Conservation (phyloP, 2,888 invertebrate genomes). For the Cryptosula pallasiana region DNA sequence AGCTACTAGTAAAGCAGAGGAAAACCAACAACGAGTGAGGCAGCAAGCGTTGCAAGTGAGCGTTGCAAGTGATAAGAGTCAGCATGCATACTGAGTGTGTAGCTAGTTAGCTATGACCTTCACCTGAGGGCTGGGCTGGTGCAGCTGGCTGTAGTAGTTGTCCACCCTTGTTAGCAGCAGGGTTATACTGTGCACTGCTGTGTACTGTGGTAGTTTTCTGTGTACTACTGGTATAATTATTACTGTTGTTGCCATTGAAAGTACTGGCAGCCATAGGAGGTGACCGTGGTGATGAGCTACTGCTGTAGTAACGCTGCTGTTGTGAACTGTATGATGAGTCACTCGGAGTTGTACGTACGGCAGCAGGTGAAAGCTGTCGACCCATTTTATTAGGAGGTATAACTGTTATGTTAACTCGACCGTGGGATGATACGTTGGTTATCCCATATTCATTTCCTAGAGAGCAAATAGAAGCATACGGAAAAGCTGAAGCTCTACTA, state of each 20-base stretch:
- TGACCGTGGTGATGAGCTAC: constrained; percentile 1
- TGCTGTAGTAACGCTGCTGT: neutral
- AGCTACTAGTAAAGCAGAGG: neutral
- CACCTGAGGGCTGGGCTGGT: neutral
- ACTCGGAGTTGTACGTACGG: neutral
- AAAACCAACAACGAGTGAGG: neutral
- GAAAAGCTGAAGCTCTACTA: neutral
- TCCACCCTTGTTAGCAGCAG: constrained; percentile 3
- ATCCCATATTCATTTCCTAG: constrained; percentile 22
- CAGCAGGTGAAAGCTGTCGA: constrained; percentile 1
- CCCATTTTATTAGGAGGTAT: constrained; percentile 22
- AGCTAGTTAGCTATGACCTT: constrained; percentile 7
- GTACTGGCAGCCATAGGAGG: neutral
- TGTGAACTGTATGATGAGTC: constrained; percentile 15
- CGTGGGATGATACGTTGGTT: constrained; percentile 21
- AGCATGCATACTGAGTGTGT: neutral
- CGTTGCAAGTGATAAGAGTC: neutral
- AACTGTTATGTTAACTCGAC: constrained; percentile 22
- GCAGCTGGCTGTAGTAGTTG: neutral
- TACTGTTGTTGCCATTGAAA: constrained; percentile 14
- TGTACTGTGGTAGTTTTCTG: neutral
- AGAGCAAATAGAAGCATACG: constrained; percentile 6
- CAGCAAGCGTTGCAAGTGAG: neutral
- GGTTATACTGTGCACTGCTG: neutral
- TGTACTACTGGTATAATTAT: neutral